phyloP scores from a whole-genome alignment of 2,888 invertebrate genomes.

The Gibbula magus region DNA sequence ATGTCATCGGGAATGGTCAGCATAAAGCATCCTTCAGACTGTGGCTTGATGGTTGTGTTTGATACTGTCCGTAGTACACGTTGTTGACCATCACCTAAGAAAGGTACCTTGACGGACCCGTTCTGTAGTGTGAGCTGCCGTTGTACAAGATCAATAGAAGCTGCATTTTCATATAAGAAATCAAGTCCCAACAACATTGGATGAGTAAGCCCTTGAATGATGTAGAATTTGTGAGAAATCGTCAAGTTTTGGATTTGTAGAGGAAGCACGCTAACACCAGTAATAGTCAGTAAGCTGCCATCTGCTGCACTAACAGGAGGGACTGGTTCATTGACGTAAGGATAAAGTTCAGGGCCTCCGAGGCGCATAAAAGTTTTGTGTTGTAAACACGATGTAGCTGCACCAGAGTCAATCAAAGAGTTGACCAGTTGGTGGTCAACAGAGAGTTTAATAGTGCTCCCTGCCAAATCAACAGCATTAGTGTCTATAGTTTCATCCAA shows the following conservation, averaged over 20 bases:
- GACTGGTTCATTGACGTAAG: background rate
- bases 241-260: background rate
- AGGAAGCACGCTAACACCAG: conserved; percentile 20
- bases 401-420: too few species aligned
- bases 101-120: background rate
- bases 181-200: conserved; percentile 36
- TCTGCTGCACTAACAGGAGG: conserved; percentile 14
- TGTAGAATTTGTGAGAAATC: conserved; percentile 20
- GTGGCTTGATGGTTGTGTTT: background rate
- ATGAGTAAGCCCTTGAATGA: conserved; percentile 6
- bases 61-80: background rate
- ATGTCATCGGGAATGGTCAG: background rate
- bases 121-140: conserved; percentile 1
- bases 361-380: background rate
- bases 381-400: too few species aligned
- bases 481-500: too few species aligned
- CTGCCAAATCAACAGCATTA: too few species aligned
- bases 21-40: background rate
- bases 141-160: conserved; percentile 33
- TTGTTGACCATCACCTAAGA: background rate
- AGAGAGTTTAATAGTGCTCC: too few species aligned
- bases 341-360: background rate
- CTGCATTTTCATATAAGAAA: conserved; percentile 38
- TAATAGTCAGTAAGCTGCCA: background rate
- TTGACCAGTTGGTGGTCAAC: too few species aligned